Evolutionary conservation across 2,888 invertebrate genomes (phyloP).

Genomic region (Acleris sparsana): DNA sequence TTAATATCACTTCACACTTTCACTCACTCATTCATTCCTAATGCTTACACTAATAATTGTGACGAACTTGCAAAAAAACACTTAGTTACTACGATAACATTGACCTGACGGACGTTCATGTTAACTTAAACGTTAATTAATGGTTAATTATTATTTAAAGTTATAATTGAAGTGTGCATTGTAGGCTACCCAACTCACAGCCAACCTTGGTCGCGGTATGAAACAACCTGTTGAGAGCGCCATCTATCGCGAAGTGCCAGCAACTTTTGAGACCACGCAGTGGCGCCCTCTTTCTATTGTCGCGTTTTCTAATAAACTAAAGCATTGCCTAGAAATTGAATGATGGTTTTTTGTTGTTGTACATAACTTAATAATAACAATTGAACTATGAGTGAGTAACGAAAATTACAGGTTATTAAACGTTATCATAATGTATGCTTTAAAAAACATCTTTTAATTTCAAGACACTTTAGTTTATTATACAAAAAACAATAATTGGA

Average conservation of each 20-base stretch:
- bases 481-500: no score
- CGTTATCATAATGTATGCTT: no score
- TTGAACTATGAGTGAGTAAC: no score
- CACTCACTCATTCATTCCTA: constrained; percentile 29
- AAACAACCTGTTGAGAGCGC: constrained; percentile 17
- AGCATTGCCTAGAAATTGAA: no score
- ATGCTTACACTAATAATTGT: constrained; percentile 43
- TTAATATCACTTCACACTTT: constrained; percentile 17
- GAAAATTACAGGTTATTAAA: no score
- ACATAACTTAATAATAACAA: no score
- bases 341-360: no score
- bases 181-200: constrained; percentile 36
- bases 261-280: background rate
- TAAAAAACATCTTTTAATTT: no score
- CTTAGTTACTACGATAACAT: constrained; percentile 48
- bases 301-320: no score
- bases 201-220: constrained; percentile 20
- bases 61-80: constrained; percentile 46
- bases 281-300: background rate
- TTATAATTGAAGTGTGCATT: constrained; percentile 31
- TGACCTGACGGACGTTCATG: constrained; percentile 49
- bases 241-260: background rate
- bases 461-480: no score
- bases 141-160: constrained; percentile 37
- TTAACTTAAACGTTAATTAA: constrained; percentile 35